Base-by-base conservation (phyloP, 2,888 invertebrate genomes). In the Plebejus argus region DNA sequence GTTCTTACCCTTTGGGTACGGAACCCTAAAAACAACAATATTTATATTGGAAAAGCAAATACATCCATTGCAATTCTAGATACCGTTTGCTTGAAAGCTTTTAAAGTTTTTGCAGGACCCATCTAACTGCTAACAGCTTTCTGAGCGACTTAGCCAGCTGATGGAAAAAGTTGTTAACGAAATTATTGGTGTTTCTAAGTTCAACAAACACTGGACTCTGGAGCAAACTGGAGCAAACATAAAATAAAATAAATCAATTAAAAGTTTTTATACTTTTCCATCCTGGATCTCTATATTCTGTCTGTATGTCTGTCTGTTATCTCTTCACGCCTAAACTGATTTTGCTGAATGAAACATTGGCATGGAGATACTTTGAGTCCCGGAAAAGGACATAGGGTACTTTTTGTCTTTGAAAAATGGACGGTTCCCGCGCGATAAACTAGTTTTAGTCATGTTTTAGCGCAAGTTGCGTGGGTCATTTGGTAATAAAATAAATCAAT, bases 131-230 rank as follows among this genome's bases (percentile, higher is more conserved):
- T 49, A 49, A 72, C 72, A 72, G 49, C 49, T 72, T 72, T 45
- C 45, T 49, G 72, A 72, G 71, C 23, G 23, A 66, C 28, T 23
- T 72, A 45, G 23, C 12, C 23, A 49, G 12, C 28, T 66, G 45
- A 49, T 23, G 72, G 72, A 45, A 45, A 72, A 72, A 72, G 49
- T 72, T 72, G n/a, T 49, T 49, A 72, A 72, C 45, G 45, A 49
- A 72, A 45, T 72, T 72, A 72, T 72, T 72, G 49, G 72, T 72
- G 72, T 72, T 72, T 49, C 45, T 12, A 72, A 66, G 66, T 66
- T 66, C 12, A 66, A 66, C 15, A 66, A 28, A 23, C 5, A 28
- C 66, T 28, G 66, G 28, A 66, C 66, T 15, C 28, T 23, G 3
- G 6, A 33, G 28, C 66, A 66, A 66, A 33, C 28, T n/a, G n/a